Evolutionary conservation across 2,888 invertebrate genomes (phyloP), one percentile per base, ranked within the genome.

Genomic region (Prosopocoilus inquinatus): DNA sequence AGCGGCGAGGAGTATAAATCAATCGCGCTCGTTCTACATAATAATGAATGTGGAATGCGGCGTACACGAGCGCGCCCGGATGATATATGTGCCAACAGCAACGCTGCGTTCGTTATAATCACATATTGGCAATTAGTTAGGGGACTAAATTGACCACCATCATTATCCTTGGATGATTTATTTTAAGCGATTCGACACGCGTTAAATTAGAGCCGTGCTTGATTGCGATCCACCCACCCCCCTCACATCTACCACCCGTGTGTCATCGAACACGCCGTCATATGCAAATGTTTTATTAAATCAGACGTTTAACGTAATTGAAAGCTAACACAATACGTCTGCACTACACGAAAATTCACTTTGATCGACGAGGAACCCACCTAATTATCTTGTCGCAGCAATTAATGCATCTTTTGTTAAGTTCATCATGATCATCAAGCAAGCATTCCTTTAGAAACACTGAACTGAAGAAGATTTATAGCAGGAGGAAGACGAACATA

Each of bases 91-190:
- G 66, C 66, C 61, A 65, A 65, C 65, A 64, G 67, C 68, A 65
- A 69, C 65, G 69, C 70, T 66, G 64, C 69, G 74, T 75, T 75
- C 71, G 75, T 74, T 75, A 75, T 76, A 76, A 76, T 76, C 74
- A 73, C 75, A 75, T 76, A 76, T 75, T 75, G 75, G 74, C 76
- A 75, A 76, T 76, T 76, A 76, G 75, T 75, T 75, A 72, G 74
- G 71, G 73, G 73, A 74, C 75, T 73, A 75, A 76, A 75, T 75
- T 75, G 76, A 76, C 76, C 76, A 71, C 72, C 75, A 70, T 75
- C 75, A 75, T 76, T 75, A 75, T 75, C 72, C 73, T 74, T 73
- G 74, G 75, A 73, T 76, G 75, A 76, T 76, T 76, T 76, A 76
- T 76, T 75, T 73, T 73, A 71, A 74, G 70, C 73, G 73, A 74